Evolutionary conservation across 2,888 invertebrate genomes (phyloP).

Genomic region (Temnothorax rugatulus): DNA sequence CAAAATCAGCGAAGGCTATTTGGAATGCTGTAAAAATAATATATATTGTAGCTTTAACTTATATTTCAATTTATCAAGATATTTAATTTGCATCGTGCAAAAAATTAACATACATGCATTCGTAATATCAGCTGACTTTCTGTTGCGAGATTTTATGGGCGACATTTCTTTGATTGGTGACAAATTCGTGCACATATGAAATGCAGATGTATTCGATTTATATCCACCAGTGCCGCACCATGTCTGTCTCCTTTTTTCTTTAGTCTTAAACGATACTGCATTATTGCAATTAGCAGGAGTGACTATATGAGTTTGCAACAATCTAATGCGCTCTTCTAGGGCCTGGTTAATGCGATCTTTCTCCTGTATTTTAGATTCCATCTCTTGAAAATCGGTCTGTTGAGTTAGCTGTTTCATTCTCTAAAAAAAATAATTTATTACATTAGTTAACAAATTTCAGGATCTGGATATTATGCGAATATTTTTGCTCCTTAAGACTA

Average conservation of each 20-base stretch:
- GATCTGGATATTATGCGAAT: too few species aligned
- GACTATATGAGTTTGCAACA: slow-evolving; percentile 81
- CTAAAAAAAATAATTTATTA: slow-evolving; percentile 56
- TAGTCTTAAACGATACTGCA: slow-evolving; percentile 67
- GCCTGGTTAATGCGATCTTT: slow-evolving; percentile 79
- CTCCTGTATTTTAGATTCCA: slow-evolving; percentile 80
- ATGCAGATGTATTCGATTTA: slow-evolving; percentile 54
- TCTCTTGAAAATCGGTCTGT: slow-evolving; percentile 77
- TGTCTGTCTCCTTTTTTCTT: slow-evolving; percentile 80
- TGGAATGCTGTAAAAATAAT: slow-evolving; percentile 73
- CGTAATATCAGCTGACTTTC: slow-evolving; percentile 63
- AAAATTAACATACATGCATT: slow-evolving; percentile 62
- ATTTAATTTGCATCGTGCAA: neutral
- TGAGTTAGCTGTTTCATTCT: slow-evolving; percentile 69
- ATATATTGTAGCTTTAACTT: neutral
- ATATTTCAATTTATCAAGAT: neutral
- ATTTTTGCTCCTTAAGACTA: too few species aligned
- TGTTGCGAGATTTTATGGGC: slow-evolving; percentile 49
- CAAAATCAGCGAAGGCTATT: slow-evolving; percentile 83
- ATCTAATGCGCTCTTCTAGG: slow-evolving; percentile 82
- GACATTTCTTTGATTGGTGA: slow-evolving; percentile 76
- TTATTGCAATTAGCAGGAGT: slow-evolving; percentile 66
- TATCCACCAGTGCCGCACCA: slow-evolving; percentile 80
- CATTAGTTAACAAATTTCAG: neutral
- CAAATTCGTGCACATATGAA: slow-evolving; percentile 56